Conservation (phyloP, 2,888 invertebrate species). For the Chaetoderma sp. region DNA sequence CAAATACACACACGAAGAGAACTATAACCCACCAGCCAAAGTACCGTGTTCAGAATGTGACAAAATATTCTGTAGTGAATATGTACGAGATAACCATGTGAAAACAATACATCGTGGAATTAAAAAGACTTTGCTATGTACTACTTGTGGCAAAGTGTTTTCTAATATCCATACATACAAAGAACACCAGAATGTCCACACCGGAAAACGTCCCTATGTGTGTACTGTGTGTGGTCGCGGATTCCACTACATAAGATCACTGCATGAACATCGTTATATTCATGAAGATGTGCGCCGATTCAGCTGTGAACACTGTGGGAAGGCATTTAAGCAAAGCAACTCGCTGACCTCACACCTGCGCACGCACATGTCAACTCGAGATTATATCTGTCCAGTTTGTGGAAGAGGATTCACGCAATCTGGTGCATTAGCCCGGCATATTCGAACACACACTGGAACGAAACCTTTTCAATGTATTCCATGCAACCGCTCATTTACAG, state of each 20-base stretch:
- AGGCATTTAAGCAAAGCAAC: slow-evolving; percentile 66
- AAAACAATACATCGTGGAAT: slow-evolving; percentile 52
- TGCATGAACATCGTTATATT: slow-evolving; percentile 61
- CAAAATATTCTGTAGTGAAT: slow-evolving; percentile 53
- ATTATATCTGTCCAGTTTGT: slow-evolving; percentile 66
- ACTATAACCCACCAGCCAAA: slow-evolving; percentile 49
- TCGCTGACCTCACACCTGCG: slow-evolving; percentile 68
- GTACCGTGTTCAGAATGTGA: slow-evolving; percentile 51
- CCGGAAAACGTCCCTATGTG: slow-evolving; percentile 52
- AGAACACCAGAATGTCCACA: slow-evolving; percentile 55
- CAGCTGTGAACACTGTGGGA: slow-evolving; percentile 64
- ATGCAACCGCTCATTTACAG: slow-evolving; percentile 66
- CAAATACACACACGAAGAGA: slow-evolving; percentile 44
- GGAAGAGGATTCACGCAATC: slow-evolving; percentile 70
- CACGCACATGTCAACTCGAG: slow-evolving; percentile 67
- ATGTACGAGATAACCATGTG: slow-evolving; percentile 49
- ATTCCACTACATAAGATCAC: slow-evolving; percentile 54
- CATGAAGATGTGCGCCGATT: slow-evolving; percentile 63
- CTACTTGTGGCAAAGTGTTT: slow-evolving; percentile 58
- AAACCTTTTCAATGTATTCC: slow-evolving; percentile 66
- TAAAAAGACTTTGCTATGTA: slow-evolving; percentile 50
- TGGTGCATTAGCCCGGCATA: slow-evolving; percentile 69
- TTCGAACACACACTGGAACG: slow-evolving; percentile 69
- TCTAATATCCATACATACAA: slow-evolving; percentile 53
- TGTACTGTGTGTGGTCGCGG: slow-evolving; percentile 56